A percentile compares a stretch with the other conserved stretches of the same genome.
These are phyloP conservation scores for Cebus imitator DNA, from an alignment of 2,113 vertebrate species.

Conservation along the genomic window DNA sequence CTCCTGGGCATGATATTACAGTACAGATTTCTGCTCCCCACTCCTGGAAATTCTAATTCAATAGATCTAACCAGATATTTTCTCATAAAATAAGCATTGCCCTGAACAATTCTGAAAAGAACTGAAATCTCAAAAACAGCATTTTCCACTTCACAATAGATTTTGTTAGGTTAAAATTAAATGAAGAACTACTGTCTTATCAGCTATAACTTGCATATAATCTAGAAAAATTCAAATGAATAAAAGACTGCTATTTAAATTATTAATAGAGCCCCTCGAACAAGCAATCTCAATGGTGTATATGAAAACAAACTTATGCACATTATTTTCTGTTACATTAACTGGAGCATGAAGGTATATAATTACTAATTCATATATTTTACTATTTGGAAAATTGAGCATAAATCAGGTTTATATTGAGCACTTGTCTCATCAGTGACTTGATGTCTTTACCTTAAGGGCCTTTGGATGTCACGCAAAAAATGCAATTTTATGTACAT, in stretches of 20 bases:
- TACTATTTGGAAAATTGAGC: neutral
- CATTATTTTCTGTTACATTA: conserved; percentile 16
- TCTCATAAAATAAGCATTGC: neutral
- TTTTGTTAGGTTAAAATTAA: neutral
- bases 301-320: neutral
- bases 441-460: neutral
- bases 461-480: neutral
- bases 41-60: conserved; percentile 12
- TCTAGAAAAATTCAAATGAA: neutral
- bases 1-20: neutral
- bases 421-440: neutral
- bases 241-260: neutral
- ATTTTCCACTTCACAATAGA: neutral
- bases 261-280: neutral
- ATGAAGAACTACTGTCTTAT: neutral
- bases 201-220: neutral
- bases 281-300: neutral
- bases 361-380: neutral
- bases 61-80: neutral
- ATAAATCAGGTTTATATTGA: neutral
- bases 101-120: conserved; percentile 10
- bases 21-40: neutral
- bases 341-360: neutral
- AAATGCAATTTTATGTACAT: neutral
- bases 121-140: neutral